These are phyloP conservation scores for Acleris holmiana DNA, from an alignment of 2,888 invertebrate species.

Conservation along the genomic window DNA sequence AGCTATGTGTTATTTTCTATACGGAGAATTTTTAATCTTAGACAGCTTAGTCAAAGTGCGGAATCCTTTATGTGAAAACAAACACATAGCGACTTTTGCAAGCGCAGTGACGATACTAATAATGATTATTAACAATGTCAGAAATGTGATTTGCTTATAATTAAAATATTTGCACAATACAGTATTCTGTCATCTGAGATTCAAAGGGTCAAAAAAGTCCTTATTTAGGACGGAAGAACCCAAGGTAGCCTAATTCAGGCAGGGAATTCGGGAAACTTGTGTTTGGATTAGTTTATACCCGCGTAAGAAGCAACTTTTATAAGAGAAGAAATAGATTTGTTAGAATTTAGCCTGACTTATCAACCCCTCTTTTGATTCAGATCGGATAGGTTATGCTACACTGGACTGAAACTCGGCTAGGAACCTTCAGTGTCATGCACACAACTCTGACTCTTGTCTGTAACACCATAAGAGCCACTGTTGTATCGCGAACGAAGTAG, in stretches of 20 bases:
- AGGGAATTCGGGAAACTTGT: not conserved
- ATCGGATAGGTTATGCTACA: conserved; percentile 26
- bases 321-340: not conserved
- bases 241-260: not conserved
- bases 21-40: no score
- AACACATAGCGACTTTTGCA: no score
- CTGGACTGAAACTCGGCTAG: conserved; percentile 29
- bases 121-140: no score
- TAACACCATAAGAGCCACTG: conserved; percentile 14
- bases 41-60: no score
- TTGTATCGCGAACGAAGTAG: conserved; percentile 18
- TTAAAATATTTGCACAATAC: not conserved
- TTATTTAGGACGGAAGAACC: no score
- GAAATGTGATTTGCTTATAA: not conserved
- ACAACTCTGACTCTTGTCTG: conserved; percentile 13
- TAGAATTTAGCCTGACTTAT: conserved; percentile 25
- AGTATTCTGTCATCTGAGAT: no score
- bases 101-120: no score
- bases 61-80: no score
- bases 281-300: not conserved
- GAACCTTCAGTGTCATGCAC: conserved; percentile 17
- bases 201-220: no score
- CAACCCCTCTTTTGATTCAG: conserved; percentile 19
- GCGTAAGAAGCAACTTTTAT: not conserved
- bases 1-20: no score